Conservation (phyloP, 2,113 vertebrate species). For the Gila orcuttii region DNA sequence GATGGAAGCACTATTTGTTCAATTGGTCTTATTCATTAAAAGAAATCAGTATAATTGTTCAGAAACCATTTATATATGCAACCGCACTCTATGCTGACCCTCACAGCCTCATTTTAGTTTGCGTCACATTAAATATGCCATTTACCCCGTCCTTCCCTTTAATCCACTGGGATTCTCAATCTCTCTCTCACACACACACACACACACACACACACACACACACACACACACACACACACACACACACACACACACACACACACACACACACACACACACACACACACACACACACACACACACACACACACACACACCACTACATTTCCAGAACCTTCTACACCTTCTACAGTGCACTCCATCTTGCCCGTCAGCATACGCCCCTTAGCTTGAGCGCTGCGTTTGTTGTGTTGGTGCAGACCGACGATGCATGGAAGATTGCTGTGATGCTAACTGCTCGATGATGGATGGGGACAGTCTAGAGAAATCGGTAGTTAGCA, state of each 20-base stretch:
- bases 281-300: conserved; percentile 8
- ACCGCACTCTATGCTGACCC: not conserved
- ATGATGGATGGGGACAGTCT: conserved; percentile 75
- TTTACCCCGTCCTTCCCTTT: not conserved
- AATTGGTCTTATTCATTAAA: not conserved
- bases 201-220: conserved; percentile 9
- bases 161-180: conserved; percentile 5
- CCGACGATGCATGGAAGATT: conserved; percentile 36
- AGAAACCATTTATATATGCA: not conserved
- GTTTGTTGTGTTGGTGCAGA: conserved; percentile 39
- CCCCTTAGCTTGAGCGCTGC: not conserved
- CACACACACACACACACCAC: not conserved
- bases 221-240: conserved; percentile 2
- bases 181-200: not conserved
- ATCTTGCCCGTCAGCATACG: conserved; percentile 58
- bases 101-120: not conserved
- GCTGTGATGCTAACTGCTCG: conserved; percentile 46
- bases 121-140: conserved; percentile 6
- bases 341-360: conserved; percentile 56
- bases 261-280: conserved; percentile 11
- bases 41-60: not conserved
- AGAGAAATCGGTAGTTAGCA: conserved; percentile 65
- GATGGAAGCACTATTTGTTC: not conserved
- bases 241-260: conserved; percentile 15
- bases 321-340: not conserved